Evolutionary conservation across 1,140 invertebrate species (phyloP).

Genomic region (Mamestra configurata): DNA sequence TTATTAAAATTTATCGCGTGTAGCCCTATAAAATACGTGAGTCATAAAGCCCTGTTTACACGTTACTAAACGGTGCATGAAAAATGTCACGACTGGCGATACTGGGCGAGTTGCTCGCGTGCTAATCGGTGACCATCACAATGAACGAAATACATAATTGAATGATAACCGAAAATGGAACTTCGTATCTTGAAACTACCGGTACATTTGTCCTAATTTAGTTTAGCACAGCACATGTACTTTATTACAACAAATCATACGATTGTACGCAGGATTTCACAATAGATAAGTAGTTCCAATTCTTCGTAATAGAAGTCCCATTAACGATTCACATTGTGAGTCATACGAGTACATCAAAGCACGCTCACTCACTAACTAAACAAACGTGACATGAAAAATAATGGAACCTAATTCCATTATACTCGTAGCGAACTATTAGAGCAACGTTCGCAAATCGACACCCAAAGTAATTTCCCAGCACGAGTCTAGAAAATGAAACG

Average conservation of each 20-base stretch:
- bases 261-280: too few species aligned
- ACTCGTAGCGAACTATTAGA: conserved; percentile 20
- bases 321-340: conserved; percentile 9
- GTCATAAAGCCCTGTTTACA: conserved; percentile 38
- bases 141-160: conserved; percentile 26
- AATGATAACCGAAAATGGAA: conserved; percentile 12
- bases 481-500: conserved; percentile 48
- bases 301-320: background rate
- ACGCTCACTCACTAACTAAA: background rate
- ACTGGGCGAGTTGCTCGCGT: conserved; percentile 25
- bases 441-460: conserved; percentile 34
- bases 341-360: conserved; percentile 1
- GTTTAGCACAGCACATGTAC: too few species aligned
- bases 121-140: conserved; percentile 26
- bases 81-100: conserved; percentile 34
- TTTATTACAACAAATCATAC: too few species aligned
- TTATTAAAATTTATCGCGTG: conserved; percentile 24
- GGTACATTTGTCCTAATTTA: background rate
- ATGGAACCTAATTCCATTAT: conserved; percentile 10
- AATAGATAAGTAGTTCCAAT: background rate
- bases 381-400: background rate
- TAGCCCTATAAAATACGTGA: conserved; percentile 8
- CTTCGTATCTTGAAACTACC: background rate
- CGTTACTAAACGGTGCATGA: conserved; percentile 32
- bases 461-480: conserved; percentile 61